Conservation (phyloP, 2,113 vertebrate species). For the Myrmecobius fasciatus region DNA sequence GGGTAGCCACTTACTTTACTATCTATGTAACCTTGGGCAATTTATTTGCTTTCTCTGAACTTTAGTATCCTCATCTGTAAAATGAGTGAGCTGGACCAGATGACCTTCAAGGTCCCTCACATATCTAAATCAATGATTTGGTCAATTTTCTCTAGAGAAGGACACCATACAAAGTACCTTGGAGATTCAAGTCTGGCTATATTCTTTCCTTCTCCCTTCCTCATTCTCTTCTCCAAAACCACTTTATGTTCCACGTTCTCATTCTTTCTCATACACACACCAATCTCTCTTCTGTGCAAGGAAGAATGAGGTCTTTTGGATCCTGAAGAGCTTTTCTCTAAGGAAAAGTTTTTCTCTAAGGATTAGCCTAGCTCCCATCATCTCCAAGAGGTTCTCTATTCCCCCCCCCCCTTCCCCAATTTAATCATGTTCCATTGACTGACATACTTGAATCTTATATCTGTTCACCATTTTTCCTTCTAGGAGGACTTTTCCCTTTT, state of each 20-base stretch:
- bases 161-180: background rate
- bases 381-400: background rate
- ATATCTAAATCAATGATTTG: background rate
- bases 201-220: too few relatives aligned
- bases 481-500: background rate
- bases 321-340: background rate
- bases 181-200: background rate
- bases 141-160: background rate
- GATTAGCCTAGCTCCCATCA: background rate
- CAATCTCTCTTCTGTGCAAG: background rate
- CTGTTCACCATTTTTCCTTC: background rate
- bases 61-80: background rate
- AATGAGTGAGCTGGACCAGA: background rate
- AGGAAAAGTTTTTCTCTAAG: background rate
- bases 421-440: background rate
- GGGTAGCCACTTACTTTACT: background rate
- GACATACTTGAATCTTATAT: background rate
- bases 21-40: background rate
- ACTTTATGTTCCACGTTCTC: background rate
- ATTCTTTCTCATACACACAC: background rate
- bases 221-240: background rate
- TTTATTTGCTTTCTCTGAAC: background rate
- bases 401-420: background rate
- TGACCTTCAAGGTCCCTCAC: background rate
- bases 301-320: background rate